These are phyloP conservation scores for Mactra quadrangularis DNA, from an alignment of 1,140 invertebrate genomes.

Conservation along the genomic window DNA sequence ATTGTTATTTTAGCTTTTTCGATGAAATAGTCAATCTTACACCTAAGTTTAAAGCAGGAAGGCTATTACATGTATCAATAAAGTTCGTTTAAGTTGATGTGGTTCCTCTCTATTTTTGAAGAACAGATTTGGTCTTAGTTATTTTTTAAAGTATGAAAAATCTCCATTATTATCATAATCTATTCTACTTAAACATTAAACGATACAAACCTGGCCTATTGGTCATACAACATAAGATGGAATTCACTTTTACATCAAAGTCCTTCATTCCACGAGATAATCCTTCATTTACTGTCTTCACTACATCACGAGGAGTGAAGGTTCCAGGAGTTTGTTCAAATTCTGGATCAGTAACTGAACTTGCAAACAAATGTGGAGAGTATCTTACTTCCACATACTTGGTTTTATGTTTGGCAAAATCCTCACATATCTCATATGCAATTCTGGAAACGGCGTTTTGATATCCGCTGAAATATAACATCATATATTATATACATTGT, in stretches of 20 bases:
- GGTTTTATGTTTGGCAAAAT: slow-evolving; percentile 84
- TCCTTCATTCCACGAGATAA: slow-evolving; percentile 83
- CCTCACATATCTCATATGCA: slow-evolving; percentile 87
- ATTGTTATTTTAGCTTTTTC: too few species aligned
- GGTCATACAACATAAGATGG: slow-evolving; percentile 85
- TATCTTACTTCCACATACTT: slow-evolving; percentile 87
- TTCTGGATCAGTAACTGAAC: slow-evolving; percentile 61
- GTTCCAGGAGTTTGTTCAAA: slow-evolving; percentile 62
- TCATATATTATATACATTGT: background rate
- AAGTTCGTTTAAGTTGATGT: too few species aligned
- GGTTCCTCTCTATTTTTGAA: too few species aligned
- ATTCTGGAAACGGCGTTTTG: slow-evolving; percentile 85
- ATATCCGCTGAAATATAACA: slow-evolving; percentile 82
- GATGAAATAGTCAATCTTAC: too few species aligned
- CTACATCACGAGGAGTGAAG: slow-evolving; percentile 82
- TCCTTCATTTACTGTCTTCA: slow-evolving; percentile 82
- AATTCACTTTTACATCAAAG: slow-evolving; percentile 85
- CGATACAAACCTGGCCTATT: slow-evolving; percentile 81
- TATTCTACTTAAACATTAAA: too few species aligned
- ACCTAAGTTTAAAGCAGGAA: too few species aligned
- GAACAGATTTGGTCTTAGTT: too few species aligned
- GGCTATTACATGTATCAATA: too few species aligned
- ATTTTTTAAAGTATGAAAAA: too few species aligned
- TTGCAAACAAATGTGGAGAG: slow-evolving; percentile 85
- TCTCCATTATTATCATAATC: too few species aligned